These are phyloP conservation scores for Lophotriccus pileatus DNA, from an alignment of 2,797 vertebrate species.

Conservation along the genomic window DNA sequence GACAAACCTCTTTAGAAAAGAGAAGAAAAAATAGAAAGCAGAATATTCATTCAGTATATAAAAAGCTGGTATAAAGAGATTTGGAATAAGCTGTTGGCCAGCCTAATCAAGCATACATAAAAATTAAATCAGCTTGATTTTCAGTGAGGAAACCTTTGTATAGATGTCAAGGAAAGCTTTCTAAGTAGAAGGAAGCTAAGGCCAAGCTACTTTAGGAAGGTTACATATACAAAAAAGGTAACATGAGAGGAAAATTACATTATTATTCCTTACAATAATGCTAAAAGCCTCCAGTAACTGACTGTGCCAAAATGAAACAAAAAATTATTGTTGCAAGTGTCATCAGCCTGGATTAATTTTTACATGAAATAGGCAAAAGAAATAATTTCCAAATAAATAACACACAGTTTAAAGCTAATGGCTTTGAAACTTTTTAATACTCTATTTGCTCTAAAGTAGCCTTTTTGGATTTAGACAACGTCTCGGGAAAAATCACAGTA, in stretches of 20 bases:
- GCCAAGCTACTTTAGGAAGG: neutral
- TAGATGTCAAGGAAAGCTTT: neutral
- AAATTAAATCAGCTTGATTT: neutral
- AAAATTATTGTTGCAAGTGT: neutral
- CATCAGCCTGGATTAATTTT: conserved; percentile 15
- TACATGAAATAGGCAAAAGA: conserved; percentile 9
- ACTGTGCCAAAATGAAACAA: conserved; percentile 16
- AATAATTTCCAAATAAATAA: conserved; percentile 25
- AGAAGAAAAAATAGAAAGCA: neutral
- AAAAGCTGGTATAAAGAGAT: neutral
- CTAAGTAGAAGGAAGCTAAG: neutral
- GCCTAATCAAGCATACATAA: neutral
- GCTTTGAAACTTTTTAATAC: neutral
- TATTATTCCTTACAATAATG: neutral
- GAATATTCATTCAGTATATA: neutral
- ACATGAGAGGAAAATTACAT: neutral
- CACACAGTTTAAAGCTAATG: neutral
- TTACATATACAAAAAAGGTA: neutral
- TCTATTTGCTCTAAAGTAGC: neutral
- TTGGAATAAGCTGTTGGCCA: neutral
- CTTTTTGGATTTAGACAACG: neutral
- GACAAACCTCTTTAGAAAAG: neutral
- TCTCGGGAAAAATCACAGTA: neutral
- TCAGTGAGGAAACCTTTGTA: neutral
- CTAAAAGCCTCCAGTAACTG: neutral